A percentile compares a stretch with the other conserved stretches of the same genome.
These are phyloP conservation scores for Sphyrna mokarran DNA, from an alignment of 2,113 vertebrate genomes.

Conservation along the genomic window DNA sequence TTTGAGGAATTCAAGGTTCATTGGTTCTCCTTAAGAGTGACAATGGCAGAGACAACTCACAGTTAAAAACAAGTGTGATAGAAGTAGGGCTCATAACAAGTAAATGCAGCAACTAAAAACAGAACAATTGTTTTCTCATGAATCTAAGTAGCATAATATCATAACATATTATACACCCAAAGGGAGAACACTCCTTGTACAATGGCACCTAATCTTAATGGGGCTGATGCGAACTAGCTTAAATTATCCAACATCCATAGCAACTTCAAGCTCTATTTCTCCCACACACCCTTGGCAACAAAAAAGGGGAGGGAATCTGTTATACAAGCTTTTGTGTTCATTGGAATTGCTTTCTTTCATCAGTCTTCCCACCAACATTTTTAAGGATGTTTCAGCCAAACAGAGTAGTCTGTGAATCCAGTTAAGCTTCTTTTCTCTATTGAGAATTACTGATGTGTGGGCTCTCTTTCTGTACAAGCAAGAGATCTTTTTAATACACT, in stretches of 20 bases:
- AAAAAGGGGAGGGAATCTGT: conserved; percentile 42
- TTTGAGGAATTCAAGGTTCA: not conserved
- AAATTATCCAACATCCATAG: not conserved
- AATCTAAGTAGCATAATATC: not conserved
- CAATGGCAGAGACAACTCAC: not conserved
- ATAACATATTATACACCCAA: conserved; percentile 28
- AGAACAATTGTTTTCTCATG: conserved; percentile 11
- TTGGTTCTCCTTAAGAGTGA: not conserved
- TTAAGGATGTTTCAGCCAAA: conserved; percentile 50
- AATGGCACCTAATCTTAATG: conserved; percentile 17
- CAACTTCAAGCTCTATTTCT: conserved; percentile 40
- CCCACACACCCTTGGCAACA: conserved; percentile 40
- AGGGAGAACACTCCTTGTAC: not conserved
- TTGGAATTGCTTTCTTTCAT: conserved; percentile 51
- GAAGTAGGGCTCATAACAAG: not conserved
- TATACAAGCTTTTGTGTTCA: conserved; percentile 49
- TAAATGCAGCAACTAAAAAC: conserved; percentile 20
- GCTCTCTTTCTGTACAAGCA: conserved; percentile 47
- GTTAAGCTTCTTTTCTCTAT: conserved; percentile 51
- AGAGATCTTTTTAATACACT: conserved; percentile 48
- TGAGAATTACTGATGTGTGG: conserved; percentile 47
- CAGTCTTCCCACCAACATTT: conserved; percentile 49
- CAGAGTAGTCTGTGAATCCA: conserved; percentile 46
- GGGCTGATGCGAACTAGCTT: conserved; percentile 37
- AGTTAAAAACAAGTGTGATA: not conserved